These are phyloP conservation scores for Caenorhabditis macrosperma DNA, from an alignment of 2,888 invertebrate genomes.

Conservation along the genomic window DNA sequence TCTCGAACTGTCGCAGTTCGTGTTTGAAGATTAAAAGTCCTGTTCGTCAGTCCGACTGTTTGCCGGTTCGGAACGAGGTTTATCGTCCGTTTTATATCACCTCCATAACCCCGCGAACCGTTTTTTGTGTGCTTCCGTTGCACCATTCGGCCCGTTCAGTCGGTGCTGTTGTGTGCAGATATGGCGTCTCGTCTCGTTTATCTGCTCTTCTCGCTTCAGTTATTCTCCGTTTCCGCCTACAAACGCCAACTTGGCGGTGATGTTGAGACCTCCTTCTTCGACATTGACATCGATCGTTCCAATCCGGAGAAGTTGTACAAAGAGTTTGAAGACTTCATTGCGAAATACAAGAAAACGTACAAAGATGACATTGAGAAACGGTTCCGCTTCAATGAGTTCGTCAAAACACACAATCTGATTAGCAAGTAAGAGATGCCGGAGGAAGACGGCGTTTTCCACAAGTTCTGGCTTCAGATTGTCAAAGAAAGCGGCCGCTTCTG, in stretches of 20 bases:
- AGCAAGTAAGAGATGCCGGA: conserved; percentile 19
- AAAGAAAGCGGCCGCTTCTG: background rate
- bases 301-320: conserved; percentile 40
- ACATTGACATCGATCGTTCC: conserved; percentile 36
- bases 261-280: conserved; percentile 25
- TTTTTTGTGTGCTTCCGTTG: background rate
- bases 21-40: too few species aligned
- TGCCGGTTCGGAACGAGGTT: conserved; percentile 30
- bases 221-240: background rate
- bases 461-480: conserved; percentile 11
- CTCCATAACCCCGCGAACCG: background rate
- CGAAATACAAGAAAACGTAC: conserved; percentile 33
- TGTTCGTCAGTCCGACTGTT: background rate
- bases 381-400: conserved; percentile 25
- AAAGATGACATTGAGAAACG: conserved; percentile 35
- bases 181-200: conserved; percentile 19
- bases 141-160: conserved; percentile 8
- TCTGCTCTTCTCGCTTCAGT: background rate
- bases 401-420: conserved; percentile 5
- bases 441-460: background rate
- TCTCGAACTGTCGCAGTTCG: too few species aligned
- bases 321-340: conserved; percentile 39
- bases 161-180: conserved; percentile 2
- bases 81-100: conserved; percentile 24
- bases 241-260: background rate